Evolutionary conservation across 2,888 invertebrate species (phyloP).

Genomic region (Clunio marinus): DNA sequence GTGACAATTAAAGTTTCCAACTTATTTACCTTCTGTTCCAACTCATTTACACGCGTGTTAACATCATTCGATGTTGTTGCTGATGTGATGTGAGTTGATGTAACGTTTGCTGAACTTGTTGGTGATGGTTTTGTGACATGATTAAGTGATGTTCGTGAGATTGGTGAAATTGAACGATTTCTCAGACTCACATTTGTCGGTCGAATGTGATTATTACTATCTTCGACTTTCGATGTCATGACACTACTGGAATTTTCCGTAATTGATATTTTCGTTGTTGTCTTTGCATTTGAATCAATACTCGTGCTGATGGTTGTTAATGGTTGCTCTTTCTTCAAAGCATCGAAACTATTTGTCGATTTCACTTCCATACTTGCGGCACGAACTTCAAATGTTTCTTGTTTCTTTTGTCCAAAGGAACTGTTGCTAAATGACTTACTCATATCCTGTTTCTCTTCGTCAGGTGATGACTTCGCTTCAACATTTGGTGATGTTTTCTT

Average conservation of each 20-base stretch:
- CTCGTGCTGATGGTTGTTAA: slow-evolving; percentile 8
- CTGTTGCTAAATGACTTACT: slow-evolving; percentile 40
- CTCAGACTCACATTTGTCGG: slow-evolving; percentile 48
- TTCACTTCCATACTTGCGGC: slow-evolving; percentile 35
- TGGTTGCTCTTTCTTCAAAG: slow-evolving; percentile 17
- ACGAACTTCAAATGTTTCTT: slow-evolving; percentile 36
- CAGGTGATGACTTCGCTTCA: slow-evolving; percentile 44
- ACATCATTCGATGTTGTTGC: slow-evolving; percentile 40
- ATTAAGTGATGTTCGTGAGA: slow-evolving; percentile 40
- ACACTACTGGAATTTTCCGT: slow-evolving; percentile 38
- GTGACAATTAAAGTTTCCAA: slow-evolving; percentile 47
- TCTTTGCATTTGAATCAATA: slow-evolving; percentile 22
- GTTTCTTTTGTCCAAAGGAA: slow-evolving; percentile 21
- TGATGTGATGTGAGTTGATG: slow-evolving; percentile 17
- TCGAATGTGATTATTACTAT: slow-evolving; percentile 44
- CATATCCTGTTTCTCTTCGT: slow-evolving; percentile 40
- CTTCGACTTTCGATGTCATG: slow-evolving; percentile 42
- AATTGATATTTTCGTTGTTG: slow-evolving; percentile 40
- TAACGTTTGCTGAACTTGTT: slow-evolving; percentile 29
- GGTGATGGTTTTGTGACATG: slow-evolving; percentile 36
- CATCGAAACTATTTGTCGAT: slow-evolving; percentile 23
- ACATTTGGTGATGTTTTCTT: slow-evolving; percentile 49
- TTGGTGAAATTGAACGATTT: slow-evolving; percentile 48
- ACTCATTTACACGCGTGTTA: slow-evolving; percentile 44
- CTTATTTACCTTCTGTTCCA: slow-evolving; percentile 49